These are phyloP conservation scores for Hetaerina americana DNA, from an alignment of 1,140 invertebrate species.

Conservation along the genomic window DNA sequence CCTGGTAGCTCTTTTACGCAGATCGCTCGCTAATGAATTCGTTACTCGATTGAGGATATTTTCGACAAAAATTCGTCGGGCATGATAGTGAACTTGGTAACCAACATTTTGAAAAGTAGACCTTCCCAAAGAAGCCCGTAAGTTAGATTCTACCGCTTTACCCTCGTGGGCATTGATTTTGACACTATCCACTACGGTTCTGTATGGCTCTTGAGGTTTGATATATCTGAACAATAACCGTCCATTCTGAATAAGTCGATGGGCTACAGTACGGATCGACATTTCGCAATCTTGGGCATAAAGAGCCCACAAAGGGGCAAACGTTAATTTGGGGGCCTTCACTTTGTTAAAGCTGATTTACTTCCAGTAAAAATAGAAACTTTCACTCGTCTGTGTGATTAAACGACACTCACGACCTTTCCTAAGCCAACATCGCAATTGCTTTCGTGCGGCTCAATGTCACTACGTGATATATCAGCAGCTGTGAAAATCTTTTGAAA, in stretches of 20 bases:
- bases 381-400: too few species aligned
- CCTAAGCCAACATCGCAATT: too few species aligned
- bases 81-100: conserved; percentile 38
- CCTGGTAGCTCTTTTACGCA: conserved; percentile 44
- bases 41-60: conserved; percentile 54
- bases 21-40: conserved; percentile 44
- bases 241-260: conserved; percentile 42
- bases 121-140: not conserved
- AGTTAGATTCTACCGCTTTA: conserved; percentile 18
- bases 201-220: conserved; percentile 11
- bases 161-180: conserved; percentile 21
- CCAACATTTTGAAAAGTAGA: conserved; percentile 29
- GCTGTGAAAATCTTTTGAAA: too few species aligned
- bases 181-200: conserved; percentile 13
- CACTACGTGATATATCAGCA: too few species aligned
- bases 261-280: conserved; percentile 36
- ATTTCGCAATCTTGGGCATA: conserved; percentile 25
- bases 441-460: too few species aligned
- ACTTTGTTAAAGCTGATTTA: too few species aligned
- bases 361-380: too few species aligned
- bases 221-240: conserved; percentile 17
- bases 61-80: conserved; percentile 48
- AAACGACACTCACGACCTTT: too few species aligned
- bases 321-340: not conserved
- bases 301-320: not conserved